These are phyloP conservation scores for Andrena haemorrhoa DNA, from an alignment of 2,888 invertebrate genomes.

Conservation along the genomic window DNA sequence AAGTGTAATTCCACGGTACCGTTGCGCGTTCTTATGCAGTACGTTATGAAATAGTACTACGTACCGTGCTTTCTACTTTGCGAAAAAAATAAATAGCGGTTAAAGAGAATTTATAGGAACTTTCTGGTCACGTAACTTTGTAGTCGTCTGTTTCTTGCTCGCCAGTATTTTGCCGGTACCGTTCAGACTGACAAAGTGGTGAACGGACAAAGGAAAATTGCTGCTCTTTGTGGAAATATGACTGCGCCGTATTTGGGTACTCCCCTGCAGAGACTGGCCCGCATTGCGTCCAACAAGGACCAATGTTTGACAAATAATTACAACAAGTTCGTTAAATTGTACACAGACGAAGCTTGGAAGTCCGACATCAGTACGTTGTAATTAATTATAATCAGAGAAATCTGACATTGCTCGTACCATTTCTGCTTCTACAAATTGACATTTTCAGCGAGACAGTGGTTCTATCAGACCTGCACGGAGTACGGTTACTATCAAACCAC, in stretches of 20 bases:
- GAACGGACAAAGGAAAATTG: slow-evolving; percentile 61
- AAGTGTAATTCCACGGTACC: background rate
- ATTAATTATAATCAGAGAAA: background rate
- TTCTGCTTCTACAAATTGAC: too few species aligned
- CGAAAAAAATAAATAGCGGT: too few species aligned
- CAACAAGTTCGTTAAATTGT: slow-evolving; percentile 51
- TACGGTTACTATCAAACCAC: slow-evolving; percentile 94
- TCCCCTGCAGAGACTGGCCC: slow-evolving; percentile 74
- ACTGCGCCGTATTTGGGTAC: slow-evolving; percentile 61
- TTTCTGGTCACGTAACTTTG: slow-evolving; percentile 3
- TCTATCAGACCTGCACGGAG: slow-evolving; percentile 94
- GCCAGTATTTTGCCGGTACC: slow-evolving; percentile 72
- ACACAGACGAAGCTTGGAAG: slow-evolving; percentile 63
- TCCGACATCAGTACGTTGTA: slow-evolving; percentile 54
- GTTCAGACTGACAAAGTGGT: slow-evolving; percentile 76
- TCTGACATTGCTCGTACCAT: background rate
- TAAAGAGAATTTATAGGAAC: background rate
- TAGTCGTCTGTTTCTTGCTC: background rate
- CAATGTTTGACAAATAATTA: slow-evolving; percentile 68
- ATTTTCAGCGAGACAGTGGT: slow-evolving; percentile 90
- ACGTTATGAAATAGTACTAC: background rate
- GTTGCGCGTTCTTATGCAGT: background rate
- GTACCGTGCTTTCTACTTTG: too few species aligned
- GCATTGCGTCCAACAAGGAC: slow-evolving; percentile 3
- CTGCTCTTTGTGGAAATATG: slow-evolving; percentile 71